Conservation (phyloP, 2,113 vertebrate species). For the Onychostoma macrolepis region DNA sequence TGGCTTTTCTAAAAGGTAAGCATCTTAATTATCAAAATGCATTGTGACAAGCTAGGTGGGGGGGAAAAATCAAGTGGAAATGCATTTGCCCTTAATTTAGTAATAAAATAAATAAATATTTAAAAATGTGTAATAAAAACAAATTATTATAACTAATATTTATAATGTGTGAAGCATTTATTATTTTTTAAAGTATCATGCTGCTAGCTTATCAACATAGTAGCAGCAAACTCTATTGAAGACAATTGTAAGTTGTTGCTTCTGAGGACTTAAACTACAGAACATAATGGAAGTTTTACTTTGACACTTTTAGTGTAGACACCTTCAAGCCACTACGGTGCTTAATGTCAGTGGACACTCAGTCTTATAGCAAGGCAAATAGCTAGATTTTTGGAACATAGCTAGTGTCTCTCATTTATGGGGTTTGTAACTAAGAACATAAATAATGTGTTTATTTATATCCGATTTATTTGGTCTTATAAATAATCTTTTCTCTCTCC, state of each 20-base stretch:
- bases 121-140: neutral
- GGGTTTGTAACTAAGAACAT: neutral
- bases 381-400: neutral
- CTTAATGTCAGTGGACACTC: neutral
- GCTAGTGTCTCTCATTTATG: neutral
- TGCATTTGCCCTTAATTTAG: no score
- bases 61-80: no score
- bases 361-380: neutral
- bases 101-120: no score
- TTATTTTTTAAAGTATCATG: neutral
- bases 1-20: neutral
- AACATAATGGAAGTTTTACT: neutral
- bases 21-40: neutral
- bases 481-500: neutral
- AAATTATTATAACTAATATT: neutral
- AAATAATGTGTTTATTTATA: neutral
- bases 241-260: neutral
- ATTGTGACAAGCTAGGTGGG: neutral
- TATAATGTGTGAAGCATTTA: neutral
- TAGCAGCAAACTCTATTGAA: neutral
- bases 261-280: neutral
- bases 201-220: neutral
- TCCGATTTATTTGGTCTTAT: neutral
- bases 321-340: neutral
- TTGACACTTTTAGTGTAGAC: neutral